Evolutionary conservation across 2,113 vertebrate species (phyloP).

Genomic region (Apteryx mantelli): DNA sequence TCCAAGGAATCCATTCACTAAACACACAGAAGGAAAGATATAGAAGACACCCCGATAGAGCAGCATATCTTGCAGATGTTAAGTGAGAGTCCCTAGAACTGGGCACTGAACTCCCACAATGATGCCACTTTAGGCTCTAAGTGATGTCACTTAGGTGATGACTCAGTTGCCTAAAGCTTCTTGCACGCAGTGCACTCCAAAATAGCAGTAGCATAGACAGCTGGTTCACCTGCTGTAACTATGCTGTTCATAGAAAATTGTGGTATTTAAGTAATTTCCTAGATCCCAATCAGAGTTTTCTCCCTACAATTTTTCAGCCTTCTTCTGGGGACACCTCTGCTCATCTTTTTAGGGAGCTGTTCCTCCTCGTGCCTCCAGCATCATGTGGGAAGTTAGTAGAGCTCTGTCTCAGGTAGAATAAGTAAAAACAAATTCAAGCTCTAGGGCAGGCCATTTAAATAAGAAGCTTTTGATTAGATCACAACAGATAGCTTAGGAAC

Average conservation of each 20-base stretch:
- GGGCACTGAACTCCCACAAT: too few species aligned
- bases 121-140: too few species aligned
- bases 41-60: neutral
- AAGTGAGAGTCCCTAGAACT: too few species aligned
- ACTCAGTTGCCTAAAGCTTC: neutral
- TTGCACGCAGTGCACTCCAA: neutral
- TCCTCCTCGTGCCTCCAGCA: neutral
- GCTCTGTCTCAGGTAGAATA: neutral
- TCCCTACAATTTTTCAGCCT: neutral
- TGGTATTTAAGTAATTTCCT: neutral
- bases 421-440: too few species aligned
- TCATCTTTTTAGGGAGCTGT: neutral
- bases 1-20: neutral
- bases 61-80: neutral
- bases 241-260: neutral
- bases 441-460: neutral
- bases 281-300: neutral
- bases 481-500: neutral
- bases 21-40: neutral
- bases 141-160: too few species aligned
- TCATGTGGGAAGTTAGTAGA: neutral
- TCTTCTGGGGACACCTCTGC: neutral
- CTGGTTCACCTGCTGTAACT: neutral
- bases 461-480: neutral
- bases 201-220: neutral